These are phyloP conservation scores for Naja naja DNA, from an alignment of 2,113 vertebrate genomes.

Conservation along the genomic window DNA sequence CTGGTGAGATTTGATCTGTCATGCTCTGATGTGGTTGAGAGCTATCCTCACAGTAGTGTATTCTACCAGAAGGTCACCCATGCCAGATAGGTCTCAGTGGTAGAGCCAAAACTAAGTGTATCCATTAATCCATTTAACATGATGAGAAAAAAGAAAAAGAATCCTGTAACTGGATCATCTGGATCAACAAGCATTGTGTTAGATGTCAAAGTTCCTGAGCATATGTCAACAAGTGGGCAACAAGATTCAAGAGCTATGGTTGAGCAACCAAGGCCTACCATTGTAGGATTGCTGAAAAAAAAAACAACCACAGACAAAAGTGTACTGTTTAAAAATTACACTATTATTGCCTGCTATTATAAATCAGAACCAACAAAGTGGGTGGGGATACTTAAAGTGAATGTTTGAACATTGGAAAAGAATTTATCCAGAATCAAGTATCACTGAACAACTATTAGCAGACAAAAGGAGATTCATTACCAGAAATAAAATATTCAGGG, in stretches of 20 bases:
- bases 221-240: no score
- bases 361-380: no score
- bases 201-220: no score
- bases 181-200: no score
- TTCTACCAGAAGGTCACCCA: neutral
- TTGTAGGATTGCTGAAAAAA: no score
- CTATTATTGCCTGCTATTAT: no score
- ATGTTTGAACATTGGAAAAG: neutral
- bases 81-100: neutral
- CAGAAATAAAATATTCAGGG: neutral
- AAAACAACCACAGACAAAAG: no score
- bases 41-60: neutral
- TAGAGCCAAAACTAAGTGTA: neutral
- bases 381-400: neutral
- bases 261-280: no score
- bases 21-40: neutral
- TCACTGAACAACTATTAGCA: neutral
- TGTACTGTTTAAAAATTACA: no score
- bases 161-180: no score
- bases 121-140: neutral
- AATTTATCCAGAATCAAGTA: neutral
- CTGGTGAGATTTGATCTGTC: no score
- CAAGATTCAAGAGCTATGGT: no score
- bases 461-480: neutral
- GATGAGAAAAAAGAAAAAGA: neutral